A percentile compares a stretch with the other conserved stretches of the same genome.
Conservation (phyloP, 2,113 vertebrate genomes). For the Eolophus roseicapilla region DNA sequence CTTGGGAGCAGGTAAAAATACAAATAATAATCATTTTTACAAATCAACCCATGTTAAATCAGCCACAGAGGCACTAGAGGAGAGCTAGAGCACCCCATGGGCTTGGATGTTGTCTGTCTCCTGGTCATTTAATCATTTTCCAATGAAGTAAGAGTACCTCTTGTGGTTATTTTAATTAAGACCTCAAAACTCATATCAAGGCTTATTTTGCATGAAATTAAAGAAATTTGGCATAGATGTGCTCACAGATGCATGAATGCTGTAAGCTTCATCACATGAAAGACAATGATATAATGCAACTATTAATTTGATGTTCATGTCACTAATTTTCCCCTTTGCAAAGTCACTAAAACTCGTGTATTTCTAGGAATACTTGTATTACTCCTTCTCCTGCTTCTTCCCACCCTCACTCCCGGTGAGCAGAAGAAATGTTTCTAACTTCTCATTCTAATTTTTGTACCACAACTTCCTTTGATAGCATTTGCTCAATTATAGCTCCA, state of each 20-base stretch:
- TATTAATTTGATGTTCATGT: background rate
- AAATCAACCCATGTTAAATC: background rate
- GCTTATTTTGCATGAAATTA: background rate
- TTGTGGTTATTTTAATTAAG: background rate
- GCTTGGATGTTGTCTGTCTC: background rate
- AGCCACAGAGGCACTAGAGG: background rate
- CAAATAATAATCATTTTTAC: background rate
- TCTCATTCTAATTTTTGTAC: background rate
- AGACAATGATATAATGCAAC: background rate
- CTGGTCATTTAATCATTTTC: background rate
- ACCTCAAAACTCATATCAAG: background rate
- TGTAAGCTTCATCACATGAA: background rate
- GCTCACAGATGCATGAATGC: background rate
- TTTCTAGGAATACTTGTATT: background rate
- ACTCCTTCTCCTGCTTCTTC: background rate
- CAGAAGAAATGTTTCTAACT: background rate
- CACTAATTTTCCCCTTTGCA: background rate
- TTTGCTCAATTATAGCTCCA: background rate
- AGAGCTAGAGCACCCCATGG: background rate
- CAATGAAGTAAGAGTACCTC: background rate
- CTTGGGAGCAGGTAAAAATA: background rate
- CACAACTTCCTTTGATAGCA: background rate
- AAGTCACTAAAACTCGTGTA: background rate
- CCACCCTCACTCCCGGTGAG: background rate
- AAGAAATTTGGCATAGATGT: background rate